Evolutionary conservation across 2,113 vertebrate species (phyloP), one percentile per base, ranked within the genome.

Genomic region (Piaya cayana): DNA sequence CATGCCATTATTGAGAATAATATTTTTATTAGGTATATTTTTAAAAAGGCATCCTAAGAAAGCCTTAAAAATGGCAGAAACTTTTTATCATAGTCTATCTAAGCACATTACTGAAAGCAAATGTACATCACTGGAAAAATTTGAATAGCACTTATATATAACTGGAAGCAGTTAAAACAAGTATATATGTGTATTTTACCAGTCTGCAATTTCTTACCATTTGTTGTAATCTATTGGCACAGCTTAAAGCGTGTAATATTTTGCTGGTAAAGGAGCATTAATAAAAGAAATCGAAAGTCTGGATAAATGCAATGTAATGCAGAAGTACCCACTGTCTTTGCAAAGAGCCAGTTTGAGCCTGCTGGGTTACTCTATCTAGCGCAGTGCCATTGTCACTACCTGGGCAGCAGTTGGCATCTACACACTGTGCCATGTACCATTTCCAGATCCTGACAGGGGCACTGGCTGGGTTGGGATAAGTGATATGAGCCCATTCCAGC

Each of bases 1-100:
- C 26, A 23, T 56, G 17, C 17, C 17, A 25, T 5, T 49, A 43
- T 83, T 14, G 62, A 53, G n/a, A 83, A 63, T 49, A 62, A 9
- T 56, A 36, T 27, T 89, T 15, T 6, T 72, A 15, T 39, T 39
- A n/a, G 6, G 6, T 77, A 30, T 20, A 34, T 55, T 1, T 16
- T 56, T 30, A 65, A 43, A 52, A 72, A 34, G 0, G 0, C 15
- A 25, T 47, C 0, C 0, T 81, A 65, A 52, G n/a, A 81, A 56
- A 53, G 18, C 25, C 47, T 95, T n/a, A 29, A n/a, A 83, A 92
- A 71, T 59, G n/a, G 42, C 27, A 84, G 27, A 75, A 89, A 22
- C 4, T 70, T 11, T 12, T 4, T 81, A 25, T 82, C 32, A 43
- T 60, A 43, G 25, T 74, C 12, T 3, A 1, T n/a, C 27, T 60